A percentile compares a stretch with the other conserved stretches of the same genome.
phyloP scores from a whole-genome alignment of 2,888 invertebrate genomes.

The Papilio demoleus region DNA sequence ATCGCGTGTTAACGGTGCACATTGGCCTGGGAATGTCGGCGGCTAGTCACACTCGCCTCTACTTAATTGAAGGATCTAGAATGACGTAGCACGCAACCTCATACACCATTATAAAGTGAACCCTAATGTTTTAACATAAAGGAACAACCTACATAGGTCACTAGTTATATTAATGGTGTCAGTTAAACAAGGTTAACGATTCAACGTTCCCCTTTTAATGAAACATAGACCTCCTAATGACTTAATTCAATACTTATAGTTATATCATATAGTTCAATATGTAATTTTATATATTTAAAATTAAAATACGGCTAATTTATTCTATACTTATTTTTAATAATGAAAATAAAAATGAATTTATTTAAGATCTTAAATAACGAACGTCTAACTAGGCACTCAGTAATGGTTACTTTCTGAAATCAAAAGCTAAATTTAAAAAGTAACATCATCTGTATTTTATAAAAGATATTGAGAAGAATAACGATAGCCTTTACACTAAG shows the following conservation, averaged over 20 bases:
- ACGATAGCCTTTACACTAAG: no score
- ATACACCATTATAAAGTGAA: slow-evolving; percentile 32
- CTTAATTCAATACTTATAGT: no score
- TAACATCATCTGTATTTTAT: no score
- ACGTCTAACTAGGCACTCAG: no score
- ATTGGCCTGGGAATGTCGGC: slow-evolving; percentile 30
- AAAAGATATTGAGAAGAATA: no score
- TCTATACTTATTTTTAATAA: neutral
- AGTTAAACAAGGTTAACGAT: slow-evolving; percentile 67
- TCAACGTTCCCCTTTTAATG: slow-evolving; percentile 55
- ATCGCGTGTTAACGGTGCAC: slow-evolving; percentile 36
- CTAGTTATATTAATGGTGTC: slow-evolving; percentile 54
- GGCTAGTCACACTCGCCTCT: slow-evolving; percentile 27
- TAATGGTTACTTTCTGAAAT: no score
- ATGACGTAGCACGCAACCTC: slow-evolving; percentile 39
- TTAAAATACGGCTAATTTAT: neutral
- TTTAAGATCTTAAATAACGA: no score
- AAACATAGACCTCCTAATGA: slow-evolving; percentile 5
- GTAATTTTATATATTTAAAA: neutral
- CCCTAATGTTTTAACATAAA: slow-evolving; percentile 33
- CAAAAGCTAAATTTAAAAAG: no score
- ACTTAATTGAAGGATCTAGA: slow-evolving; percentile 39
- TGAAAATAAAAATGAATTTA: no score
- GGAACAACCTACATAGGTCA: slow-evolving; percentile 18
- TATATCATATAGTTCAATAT: neutral